Percentiles rank a stretch among this genome's conserved stretches.
phyloP scores from a whole-genome alignment of 2,888 invertebrate genomes.

The Spialia ferax region DNA sequence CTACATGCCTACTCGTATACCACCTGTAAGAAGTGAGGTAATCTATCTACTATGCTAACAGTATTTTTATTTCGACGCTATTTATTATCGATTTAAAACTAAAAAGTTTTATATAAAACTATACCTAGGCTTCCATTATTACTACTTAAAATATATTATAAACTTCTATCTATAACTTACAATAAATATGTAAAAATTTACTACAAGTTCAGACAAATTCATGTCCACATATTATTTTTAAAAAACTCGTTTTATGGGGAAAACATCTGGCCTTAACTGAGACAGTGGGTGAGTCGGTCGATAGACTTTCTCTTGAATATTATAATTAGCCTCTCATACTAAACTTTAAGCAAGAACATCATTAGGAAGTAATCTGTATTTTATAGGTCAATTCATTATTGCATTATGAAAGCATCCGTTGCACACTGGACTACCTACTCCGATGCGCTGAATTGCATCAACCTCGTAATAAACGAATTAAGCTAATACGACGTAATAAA shows the following conservation, averaged over 20 bases:
- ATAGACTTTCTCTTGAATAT: constrained; percentile 33
- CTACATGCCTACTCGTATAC: too few species aligned
- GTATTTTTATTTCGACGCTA: too few species aligned
- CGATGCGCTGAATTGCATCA: constrained; percentile 33
- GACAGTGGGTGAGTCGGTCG: constrained; percentile 36
- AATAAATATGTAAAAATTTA: neutral
- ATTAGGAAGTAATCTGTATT: constrained; percentile 36
- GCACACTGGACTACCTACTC: constrained; percentile 17
- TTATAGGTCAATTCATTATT: constrained; percentile 38
- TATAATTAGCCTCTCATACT: constrained; percentile 22
- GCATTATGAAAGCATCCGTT: constrained; percentile 33
- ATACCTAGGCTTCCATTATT: too few species aligned
- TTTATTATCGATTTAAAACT: too few species aligned
- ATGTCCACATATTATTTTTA: constrained; percentile 11
- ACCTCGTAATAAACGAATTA: constrained; percentile 36
- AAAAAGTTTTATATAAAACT: too few species aligned
- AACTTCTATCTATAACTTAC: too few species aligned
- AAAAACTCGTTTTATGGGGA: constrained; percentile 24
- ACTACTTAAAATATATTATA: too few species aligned
- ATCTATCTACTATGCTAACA: too few species aligned
- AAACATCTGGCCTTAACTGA: constrained; percentile 21
- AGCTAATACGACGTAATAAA: constrained; percentile 11
- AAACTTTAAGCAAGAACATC: constrained; percentile 23
- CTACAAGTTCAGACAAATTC: neutral
- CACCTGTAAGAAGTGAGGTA: too few species aligned